A percentile compares a stretch with the other conserved stretches of the same genome.
These are phyloP conservation scores for Tipula helvola DNA, from an alignment of 2,888 invertebrate species.

Conservation along the genomic window DNA sequence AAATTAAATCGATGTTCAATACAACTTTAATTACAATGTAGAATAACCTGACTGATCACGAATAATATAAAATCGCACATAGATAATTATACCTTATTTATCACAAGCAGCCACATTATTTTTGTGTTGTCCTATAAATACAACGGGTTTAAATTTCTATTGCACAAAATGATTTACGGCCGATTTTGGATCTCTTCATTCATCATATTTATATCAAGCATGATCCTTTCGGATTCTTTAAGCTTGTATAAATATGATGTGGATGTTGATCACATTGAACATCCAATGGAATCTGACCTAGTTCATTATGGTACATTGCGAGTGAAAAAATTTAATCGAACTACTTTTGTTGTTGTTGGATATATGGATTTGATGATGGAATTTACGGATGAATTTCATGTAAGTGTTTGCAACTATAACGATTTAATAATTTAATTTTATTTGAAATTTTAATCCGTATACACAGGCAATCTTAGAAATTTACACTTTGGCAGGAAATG, in stretches of 20 bases:
- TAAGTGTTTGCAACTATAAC: not conserved
- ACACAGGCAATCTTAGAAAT: not conserved
- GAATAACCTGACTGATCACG: no score
- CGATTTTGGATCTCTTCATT: no score
- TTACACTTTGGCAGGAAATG: not conserved
- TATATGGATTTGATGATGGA: not conserved
- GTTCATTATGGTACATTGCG: not conserved
- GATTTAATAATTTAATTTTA: not conserved
- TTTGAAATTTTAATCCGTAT: not conserved
- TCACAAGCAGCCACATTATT: no score
- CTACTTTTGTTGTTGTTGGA: not conserved
- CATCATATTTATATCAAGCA: not conserved
- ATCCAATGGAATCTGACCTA: not conserved
- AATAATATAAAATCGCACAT: no score
- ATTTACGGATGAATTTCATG: not conserved
- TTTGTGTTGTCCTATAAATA: no score
- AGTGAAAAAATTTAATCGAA: not conserved
- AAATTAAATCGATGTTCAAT: no score
- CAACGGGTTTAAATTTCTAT: no score
- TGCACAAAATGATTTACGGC: no score
- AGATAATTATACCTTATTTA: no score
- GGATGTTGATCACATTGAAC: not conserved
- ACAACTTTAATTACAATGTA: no score
- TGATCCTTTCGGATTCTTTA: not conserved
- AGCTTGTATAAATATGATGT: not conserved